Percentiles rank a stretch among this genome's conserved stretches.
Evolutionary conservation across 2,888 invertebrate species (phyloP).

Genomic region (Monopis laevigella): DNA sequence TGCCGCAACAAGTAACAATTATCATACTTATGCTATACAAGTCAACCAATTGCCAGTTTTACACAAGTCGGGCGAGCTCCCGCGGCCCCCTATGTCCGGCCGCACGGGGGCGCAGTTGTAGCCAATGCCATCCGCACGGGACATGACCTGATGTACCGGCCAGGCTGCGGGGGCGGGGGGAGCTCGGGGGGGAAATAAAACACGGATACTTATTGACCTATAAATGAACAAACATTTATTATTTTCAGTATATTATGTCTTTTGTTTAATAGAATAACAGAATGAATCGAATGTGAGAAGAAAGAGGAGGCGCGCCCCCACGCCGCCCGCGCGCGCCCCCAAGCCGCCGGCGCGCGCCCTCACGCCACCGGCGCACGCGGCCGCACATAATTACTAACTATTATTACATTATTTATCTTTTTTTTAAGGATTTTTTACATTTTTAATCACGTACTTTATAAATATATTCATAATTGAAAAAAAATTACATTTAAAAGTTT

Average conservation of each 20-base stretch:
- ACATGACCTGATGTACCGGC: too few relatives aligned
- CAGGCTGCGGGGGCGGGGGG: too few relatives aligned
- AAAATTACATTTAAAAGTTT: slow-evolving; percentile 59
- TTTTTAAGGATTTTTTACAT: slow-evolving; percentile 34
- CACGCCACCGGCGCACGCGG: too few relatives aligned
- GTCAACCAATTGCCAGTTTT: too few relatives aligned
- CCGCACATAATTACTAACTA: slow-evolving; percentile 23
- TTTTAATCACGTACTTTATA: slow-evolving; percentile 56
- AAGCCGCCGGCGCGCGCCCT: slow-evolving; percentile 21
- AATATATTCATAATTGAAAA: slow-evolving; percentile 64
- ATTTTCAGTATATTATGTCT: slow-evolving; percentile 75
- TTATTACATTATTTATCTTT: too few relatives aligned
- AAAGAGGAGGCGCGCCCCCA: slow-evolving; percentile 29
- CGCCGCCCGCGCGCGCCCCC: not conserved
- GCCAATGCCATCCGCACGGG: too few relatives aligned
- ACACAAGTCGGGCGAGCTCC: too few relatives aligned
- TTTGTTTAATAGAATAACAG: slow-evolving; percentile 71
- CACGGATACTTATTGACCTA: slow-evolving; percentile 72
- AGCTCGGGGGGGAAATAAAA: slow-evolving; percentile 54
- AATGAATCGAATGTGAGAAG: slow-evolving; percentile 61
- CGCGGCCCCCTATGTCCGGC: too few relatives aligned
- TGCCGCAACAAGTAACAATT: too few relatives aligned
- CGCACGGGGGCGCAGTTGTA: too few relatives aligned
- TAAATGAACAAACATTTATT: slow-evolving; percentile 80
- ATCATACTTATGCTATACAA: too few relatives aligned